Evolutionary conservation across 1,140 invertebrate genomes (phyloP).

Genomic region (Laupala kohalensis): DNA sequence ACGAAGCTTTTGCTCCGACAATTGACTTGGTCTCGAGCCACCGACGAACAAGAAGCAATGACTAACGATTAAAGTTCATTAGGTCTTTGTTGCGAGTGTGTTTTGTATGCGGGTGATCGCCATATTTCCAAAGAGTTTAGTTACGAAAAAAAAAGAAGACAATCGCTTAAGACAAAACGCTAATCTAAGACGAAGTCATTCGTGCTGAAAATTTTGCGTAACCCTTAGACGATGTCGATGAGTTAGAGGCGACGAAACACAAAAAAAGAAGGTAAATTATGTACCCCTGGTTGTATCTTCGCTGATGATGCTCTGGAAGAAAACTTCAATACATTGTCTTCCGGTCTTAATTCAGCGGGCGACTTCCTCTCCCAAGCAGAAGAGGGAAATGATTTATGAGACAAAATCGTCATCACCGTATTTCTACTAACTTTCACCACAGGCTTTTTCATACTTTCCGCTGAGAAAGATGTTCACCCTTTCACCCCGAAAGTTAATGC

Average conservation of each 20-base stretch:
- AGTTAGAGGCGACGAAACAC: not conserved
- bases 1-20: not conserved
- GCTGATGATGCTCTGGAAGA: not conserved
- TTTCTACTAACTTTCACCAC: not conserved
- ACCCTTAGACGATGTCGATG: not conserved
- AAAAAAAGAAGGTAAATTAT: not conserved
- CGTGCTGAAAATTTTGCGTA: not conserved
- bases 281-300: not conserved
- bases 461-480: not conserved
- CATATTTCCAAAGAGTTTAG: conserved; percentile 1
- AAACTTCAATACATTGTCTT: not conserved
- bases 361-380: not conserved
- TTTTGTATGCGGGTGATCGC: not conserved
- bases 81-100: not conserved
- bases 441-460: not conserved
- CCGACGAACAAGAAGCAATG: not conserved
- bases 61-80: conserved; percentile 5
- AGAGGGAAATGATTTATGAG: not conserved
- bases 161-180: not conserved
- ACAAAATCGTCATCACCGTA: not conserved
- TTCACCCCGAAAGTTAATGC: no score
- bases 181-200: no score
- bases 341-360: not conserved
- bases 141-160: not conserved
- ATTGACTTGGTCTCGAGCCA: not conserved